Conservation (phyloP, 2,888 invertebrate species). For the Noctua janthina region DNA sequence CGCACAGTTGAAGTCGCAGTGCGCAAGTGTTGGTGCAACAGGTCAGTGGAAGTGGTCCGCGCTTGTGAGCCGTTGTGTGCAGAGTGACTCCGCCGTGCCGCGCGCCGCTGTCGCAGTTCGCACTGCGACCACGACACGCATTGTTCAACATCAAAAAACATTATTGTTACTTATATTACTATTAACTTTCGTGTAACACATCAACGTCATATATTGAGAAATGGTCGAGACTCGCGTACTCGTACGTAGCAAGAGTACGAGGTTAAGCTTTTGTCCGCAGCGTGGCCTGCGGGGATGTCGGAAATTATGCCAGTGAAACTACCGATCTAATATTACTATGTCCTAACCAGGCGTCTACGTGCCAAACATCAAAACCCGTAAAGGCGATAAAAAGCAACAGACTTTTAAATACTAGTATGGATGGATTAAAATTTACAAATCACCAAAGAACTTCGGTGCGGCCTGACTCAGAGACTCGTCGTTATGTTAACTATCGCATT, state of each 20-base stretch:
- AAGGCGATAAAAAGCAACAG: not conserved
- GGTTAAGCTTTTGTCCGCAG: not conserved
- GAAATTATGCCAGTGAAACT: not conserved
- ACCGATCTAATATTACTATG: not conserved
- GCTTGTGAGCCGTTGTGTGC: not conserved
- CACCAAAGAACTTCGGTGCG: not conserved
- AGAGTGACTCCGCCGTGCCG: not conserved
- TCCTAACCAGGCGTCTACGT: not conserved
- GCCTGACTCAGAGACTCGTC: not conserved
- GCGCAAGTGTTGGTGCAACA: not conserved
- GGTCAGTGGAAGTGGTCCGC: not conserved
- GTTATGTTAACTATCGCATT: not conserved
- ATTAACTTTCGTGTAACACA: too few relatives aligned
- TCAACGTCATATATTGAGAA: not conserved
- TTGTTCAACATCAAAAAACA: not conserved
- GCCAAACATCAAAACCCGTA: not conserved
- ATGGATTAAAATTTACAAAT: not conserved
- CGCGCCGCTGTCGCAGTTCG: not conserved
- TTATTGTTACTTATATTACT: not conserved
- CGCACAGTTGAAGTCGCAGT: not conserved
- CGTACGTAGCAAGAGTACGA: not conserved
- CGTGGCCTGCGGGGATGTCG: not conserved
- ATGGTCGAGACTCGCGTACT: not conserved
- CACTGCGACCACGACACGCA: not conserved
- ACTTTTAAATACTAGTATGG: not conserved